Percentiles rank a stretch among this genome's conserved stretches.
Evolutionary conservation across 2,888 invertebrate genomes (phyloP).

Genomic region (Allolobophora icterica): DNA sequence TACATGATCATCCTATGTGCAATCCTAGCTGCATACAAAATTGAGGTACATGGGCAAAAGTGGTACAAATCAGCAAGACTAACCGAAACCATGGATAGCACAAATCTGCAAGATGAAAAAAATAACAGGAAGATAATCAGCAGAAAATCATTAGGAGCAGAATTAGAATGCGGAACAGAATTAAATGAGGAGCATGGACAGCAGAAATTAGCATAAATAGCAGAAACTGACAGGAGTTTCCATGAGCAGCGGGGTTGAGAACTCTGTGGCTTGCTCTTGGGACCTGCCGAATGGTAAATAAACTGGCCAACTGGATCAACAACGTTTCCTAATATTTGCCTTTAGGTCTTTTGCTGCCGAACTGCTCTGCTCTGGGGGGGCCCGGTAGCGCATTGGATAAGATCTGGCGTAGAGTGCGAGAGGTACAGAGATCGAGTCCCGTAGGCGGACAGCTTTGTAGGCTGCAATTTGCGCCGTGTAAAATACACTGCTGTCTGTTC

Average conservation of each 20-base stretch:
- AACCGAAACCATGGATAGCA: background rate
- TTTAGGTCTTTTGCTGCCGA: background rate
- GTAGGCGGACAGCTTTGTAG: too few species aligned
- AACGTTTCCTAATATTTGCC: background rate
- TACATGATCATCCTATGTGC: background rate
- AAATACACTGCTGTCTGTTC: too few species aligned
- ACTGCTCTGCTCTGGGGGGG: too few species aligned
- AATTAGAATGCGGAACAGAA: too few species aligned
- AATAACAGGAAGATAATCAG: background rate
- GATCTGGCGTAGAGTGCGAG: too few species aligned
- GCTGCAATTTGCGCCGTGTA: too few species aligned
- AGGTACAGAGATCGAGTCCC: too few species aligned
- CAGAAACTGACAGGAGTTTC: background rate
- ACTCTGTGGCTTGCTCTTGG: background rate
- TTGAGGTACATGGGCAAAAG: background rate
- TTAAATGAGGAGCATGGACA: too few species aligned
- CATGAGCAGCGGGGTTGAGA: background rate
- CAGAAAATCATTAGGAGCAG: background rate
- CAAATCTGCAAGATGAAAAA: background rate
- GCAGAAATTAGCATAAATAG: background rate
- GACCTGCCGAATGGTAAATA: background rate
- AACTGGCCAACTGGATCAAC: background rate
- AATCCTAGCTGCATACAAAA: background rate
- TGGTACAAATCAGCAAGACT: background rate
- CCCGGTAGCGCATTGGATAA: too few species aligned